These are phyloP conservation scores for Melitaea cinxia DNA, from an alignment of 1,140 invertebrate species.

Conservation along the genomic window DNA sequence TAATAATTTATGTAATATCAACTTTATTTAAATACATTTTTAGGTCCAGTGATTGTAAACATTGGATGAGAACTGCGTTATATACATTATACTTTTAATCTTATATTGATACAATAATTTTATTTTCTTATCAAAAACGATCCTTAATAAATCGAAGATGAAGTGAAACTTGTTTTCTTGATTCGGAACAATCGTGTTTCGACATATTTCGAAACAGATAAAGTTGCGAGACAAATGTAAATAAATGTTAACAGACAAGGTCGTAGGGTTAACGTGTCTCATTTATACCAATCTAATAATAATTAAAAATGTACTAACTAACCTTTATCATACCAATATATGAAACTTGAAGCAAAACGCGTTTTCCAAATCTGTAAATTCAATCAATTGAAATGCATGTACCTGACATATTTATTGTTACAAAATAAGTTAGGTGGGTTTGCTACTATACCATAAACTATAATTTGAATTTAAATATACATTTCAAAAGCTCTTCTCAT, in stretches of 20 bases:
- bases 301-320: too few species aligned
- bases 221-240: not conserved
- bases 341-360: too few species aligned
- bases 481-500: too few species aligned
- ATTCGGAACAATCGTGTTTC: conserved; percentile 20
- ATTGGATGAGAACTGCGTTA: not conserved
- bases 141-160: not conserved
- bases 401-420: conserved; percentile 13
- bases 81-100: not conserved
- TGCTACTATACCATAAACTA: not conserved
- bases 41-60: too few species aligned
- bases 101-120: not conserved
- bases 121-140: not conserved
- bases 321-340: too few species aligned
- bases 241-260: conserved; percentile 2
- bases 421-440: not conserved
- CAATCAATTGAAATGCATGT: not conserved
- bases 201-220: conserved; percentile 11
- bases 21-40: too few species aligned
- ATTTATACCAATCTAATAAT: too few species aligned
- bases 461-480: too few species aligned
- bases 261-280: not conserved
- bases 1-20: not conserved
- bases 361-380: not conserved
- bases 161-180: not conserved